Evolutionary conservation across 2,888 invertebrate genomes (phyloP).

Genomic region (Stenotaenia linearis): DNA sequence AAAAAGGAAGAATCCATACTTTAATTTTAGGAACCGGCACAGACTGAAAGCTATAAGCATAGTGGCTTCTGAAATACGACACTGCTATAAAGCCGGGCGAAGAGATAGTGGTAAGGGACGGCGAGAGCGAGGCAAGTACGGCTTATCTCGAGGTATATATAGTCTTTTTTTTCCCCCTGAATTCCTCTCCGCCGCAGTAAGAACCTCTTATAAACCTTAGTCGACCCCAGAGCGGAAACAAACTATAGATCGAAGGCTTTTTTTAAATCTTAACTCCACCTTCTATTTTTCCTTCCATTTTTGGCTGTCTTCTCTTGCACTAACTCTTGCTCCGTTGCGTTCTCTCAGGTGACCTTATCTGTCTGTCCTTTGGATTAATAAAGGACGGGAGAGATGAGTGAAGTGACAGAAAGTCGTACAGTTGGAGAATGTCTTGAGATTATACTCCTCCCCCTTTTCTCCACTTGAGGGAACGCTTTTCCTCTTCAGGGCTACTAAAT

Average conservation of each 20-base stretch:
- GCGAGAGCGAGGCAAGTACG: slow-evolving; percentile 13
- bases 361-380: slow-evolving; percentile 24
- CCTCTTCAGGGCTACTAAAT: slow-evolving; percentile 26
- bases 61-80: slow-evolving; percentile 21
- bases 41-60: slow-evolving; percentile 5
- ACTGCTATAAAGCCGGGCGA: slow-evolving; percentile 23
- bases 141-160: slow-evolving; percentile 24
- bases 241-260: slow-evolving; percentile 11
- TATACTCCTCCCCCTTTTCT: background rate
- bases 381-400: slow-evolving; percentile 11
- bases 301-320: background rate
- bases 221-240: slow-evolving; percentile 24
- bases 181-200: background rate
- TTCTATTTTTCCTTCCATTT: background rate
- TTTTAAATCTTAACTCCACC: background rate
- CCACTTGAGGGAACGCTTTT: slow-evolving; percentile 8
- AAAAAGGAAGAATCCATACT: slow-evolving; percentile 1
- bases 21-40: slow-evolving; percentile 20
- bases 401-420: slow-evolving; percentile 20
- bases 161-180: background rate
- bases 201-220: slow-evolving; percentile 23
- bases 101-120: slow-evolving; percentile 14
- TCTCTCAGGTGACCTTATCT: slow-evolving; percentile 26
- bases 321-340: slow-evolving; percentile 14
- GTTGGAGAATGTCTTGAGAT: slow-evolving; percentile 11